Percentiles rank a stretch among this genome's conserved stretches.
These are phyloP conservation scores for Dryocosmus kuriphilus DNA, from an alignment of 2,888 invertebrate species.

Conservation along the genomic window DNA sequence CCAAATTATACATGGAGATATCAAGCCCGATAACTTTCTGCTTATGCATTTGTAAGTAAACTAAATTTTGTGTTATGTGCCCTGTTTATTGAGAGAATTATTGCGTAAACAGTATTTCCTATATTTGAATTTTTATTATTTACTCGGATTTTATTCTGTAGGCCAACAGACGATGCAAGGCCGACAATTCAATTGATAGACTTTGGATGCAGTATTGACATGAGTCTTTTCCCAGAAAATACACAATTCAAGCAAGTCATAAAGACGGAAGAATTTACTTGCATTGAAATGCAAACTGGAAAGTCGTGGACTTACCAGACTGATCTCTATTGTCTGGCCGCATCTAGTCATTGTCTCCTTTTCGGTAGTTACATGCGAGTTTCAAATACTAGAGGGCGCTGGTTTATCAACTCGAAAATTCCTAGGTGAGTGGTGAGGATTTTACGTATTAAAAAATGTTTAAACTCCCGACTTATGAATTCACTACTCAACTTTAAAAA, in stretches of 20 bases:
- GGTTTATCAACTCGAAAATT: conserved; percentile 86
- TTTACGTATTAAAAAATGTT: conserved; percentile 4
- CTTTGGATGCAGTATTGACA: conserved; percentile 96
- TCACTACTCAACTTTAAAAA: too few relatives aligned
- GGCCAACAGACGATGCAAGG: conserved; percentile 83
- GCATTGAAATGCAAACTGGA: conserved; percentile 94
- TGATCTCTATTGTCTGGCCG: conserved; percentile 93
- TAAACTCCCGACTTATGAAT: too few relatives aligned
- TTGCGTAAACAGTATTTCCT: conserved; percentile 31
- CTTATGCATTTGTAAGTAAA: conserved; percentile 85
- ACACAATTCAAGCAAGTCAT: conserved; percentile 88
- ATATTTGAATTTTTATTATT: conserved; percentile 40
- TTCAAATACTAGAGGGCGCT: conserved; percentile 81
- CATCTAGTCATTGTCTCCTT: conserved; percentile 91
- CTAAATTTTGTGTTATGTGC: not conserved
- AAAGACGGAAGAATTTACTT: conserved; percentile 88
- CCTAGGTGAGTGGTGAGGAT: conserved; percentile 80
- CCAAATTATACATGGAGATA: conserved; percentile 95
- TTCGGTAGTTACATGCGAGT: conserved; percentile 95
- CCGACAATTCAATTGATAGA: conserved; percentile 92
- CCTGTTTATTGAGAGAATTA: not conserved
- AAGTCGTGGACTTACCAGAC: conserved; percentile 97
- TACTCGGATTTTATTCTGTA: conserved; percentile 63
- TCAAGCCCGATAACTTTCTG: conserved; percentile 97
- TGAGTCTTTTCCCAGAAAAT: conserved; percentile 88